Evolutionary conservation across 2,888 invertebrate species (phyloP), one percentile per base, ranked within the genome.

Genomic region (Xestobium rufovillosum): DNA sequence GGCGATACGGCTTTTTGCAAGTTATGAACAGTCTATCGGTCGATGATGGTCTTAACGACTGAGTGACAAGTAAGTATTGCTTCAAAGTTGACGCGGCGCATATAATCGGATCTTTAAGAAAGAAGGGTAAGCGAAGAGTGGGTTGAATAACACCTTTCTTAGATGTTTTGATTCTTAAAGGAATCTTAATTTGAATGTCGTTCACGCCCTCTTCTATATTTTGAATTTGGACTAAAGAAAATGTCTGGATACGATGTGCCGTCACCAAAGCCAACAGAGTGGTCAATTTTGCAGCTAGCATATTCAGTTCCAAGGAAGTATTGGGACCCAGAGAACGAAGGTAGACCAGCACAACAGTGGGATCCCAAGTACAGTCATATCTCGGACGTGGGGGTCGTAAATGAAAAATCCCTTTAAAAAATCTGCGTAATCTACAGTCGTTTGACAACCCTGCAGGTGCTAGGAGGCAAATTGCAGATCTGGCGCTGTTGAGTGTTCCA

Each of bases 321-420:
- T n/a, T n/a, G n/a, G n/a, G n/a, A n/a, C n/a, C n/a, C n/a, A n/a
- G n/a, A n/a, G n/a, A n/a, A n/a, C n/a, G n/a, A n/a, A 43, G n/a
- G 36, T 43, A 43, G 8, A 47, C 31, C 11, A 51, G 35, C 2
- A 50, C 45, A 6, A 47, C 13, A 9, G 15, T 27, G 2, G 44
- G 43, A 23, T 49, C 42, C 49, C 46, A 50, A 1, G 40, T 45
- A 2, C 15, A 26, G 2, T 44, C 42, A 31, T 48, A 49, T 29
- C 44, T 51, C 0, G 45, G 42, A 11, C 8, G 31, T 1, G 42
- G 28, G 1, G 47, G 47, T 26, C 42, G 41, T 1, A 44, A 4
- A 14, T 46, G 47, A 3, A 26, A 34, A 2, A 42, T 23, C 11
- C 44, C 44, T 30, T 41, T 47, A 8, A 50, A 28, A 23, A 48